A percentile compares a stretch with the other conserved stretches of the same genome.
Evolutionary conservation across 1,140 invertebrate species (phyloP).

Genomic region (Chionoecetes opilio): DNA sequence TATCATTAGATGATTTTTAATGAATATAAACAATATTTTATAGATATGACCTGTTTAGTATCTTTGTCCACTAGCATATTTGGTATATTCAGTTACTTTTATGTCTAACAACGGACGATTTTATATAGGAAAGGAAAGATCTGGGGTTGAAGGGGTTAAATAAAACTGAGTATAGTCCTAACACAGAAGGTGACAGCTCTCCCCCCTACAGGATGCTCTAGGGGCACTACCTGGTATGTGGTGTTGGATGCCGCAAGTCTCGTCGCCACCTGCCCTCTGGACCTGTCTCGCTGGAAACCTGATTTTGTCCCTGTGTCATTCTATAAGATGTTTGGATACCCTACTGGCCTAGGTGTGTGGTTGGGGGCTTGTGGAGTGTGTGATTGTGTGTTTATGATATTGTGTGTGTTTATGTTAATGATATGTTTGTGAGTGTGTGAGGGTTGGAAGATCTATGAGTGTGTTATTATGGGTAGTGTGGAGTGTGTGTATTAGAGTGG

Average conservation of each 20-base stretch:
- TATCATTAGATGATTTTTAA: too few relatives aligned
- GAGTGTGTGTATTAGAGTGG: too few relatives aligned
- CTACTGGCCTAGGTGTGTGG: conserved; percentile 88
- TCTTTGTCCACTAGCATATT: too few relatives aligned
- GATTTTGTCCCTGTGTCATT: conserved; percentile 97
- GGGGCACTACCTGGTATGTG: conserved; percentile 89
- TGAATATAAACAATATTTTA: too few relatives aligned
- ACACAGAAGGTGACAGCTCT: background rate
- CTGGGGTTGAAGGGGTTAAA: too few relatives aligned
- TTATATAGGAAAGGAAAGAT: too few relatives aligned
- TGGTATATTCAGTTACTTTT: too few relatives aligned
- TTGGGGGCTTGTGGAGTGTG: background rate
- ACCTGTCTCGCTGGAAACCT: conserved; percentile 89
- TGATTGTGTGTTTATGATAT: background rate
- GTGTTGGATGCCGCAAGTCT: conserved; percentile 94
- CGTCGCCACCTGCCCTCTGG: conserved; percentile 91
- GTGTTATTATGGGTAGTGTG: too few relatives aligned
- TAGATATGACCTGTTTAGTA: too few relatives aligned
- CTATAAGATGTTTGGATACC: conserved; percentile 99
- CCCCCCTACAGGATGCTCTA: background rate
- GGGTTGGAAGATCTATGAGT: too few relatives aligned
- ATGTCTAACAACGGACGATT: too few relatives aligned
- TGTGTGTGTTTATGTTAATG: background rate
- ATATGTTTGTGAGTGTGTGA: too few relatives aligned
- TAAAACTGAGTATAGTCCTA: background rate